Conservation (phyloP, 2,113 vertebrate species). For the Oreochromis aureus region DNA sequence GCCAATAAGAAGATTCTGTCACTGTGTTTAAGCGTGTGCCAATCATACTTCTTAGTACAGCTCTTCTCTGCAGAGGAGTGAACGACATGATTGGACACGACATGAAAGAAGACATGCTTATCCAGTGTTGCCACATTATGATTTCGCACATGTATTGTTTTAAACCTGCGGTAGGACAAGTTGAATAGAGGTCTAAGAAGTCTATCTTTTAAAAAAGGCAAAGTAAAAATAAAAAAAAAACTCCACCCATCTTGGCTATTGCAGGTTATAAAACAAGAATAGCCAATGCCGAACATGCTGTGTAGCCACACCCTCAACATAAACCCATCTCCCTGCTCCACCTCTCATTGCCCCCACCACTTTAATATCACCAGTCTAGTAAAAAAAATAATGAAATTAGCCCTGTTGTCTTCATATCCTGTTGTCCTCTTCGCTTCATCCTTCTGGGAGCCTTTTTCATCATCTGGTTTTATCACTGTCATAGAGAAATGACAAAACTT, state of each 20-base stretch:
- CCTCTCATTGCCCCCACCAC: neutral
- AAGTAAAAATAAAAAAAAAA: neutral
- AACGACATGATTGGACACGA: neutral
- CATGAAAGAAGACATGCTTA: neutral
- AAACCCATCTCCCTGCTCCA: neutral
- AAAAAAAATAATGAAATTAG: constrained; percentile 26
- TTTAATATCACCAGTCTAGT: neutral
- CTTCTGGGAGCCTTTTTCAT: neutral
- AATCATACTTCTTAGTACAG: neutral
- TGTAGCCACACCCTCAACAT: neutral
- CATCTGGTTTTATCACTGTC: constrained; percentile 48
- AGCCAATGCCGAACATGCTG: neutral
- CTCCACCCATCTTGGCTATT: neutral
- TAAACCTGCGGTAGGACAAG: neutral
- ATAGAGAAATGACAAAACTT: neutral
- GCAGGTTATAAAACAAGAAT: constrained; percentile 24
- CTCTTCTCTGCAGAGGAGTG: constrained; percentile 35
- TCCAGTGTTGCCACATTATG: constrained; percentile 18
- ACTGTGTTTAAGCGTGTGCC: neutral
- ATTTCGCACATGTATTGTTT: neutral
- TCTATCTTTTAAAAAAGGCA: neutral
- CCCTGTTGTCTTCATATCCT: constrained; percentile 25
- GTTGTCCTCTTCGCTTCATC: constrained; percentile 39
- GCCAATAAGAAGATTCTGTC: neutral
- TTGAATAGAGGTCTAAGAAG: neutral